These are phyloP conservation scores for Enteromius argenteus DNA, from an alignment of 2,797 vertebrate species.

Conservation along the genomic window DNA sequence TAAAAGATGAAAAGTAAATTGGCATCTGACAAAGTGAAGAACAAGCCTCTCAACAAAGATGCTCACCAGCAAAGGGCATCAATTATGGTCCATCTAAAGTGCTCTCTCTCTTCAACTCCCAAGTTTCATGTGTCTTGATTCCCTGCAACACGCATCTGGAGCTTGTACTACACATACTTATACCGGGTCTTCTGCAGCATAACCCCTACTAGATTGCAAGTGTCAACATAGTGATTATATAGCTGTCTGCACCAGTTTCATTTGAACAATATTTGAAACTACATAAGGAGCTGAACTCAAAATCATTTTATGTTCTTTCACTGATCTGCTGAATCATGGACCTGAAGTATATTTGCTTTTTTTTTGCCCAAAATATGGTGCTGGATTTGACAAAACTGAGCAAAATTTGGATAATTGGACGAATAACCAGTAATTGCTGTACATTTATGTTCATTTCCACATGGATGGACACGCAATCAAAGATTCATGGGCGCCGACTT, in stretches of 20 bases:
- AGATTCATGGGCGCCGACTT: not conserved
- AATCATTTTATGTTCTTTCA: not conserved
- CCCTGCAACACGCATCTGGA: constrained; percentile 30
- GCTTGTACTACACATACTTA: constrained; percentile 37
- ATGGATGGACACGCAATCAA: constrained; percentile 9
- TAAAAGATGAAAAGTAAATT: constrained; percentile 58
- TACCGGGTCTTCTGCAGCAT: not conserved
- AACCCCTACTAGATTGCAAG: not conserved
- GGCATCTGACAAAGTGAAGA: constrained; percentile 42
- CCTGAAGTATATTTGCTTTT: not conserved
- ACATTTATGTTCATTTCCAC: constrained; percentile 27
- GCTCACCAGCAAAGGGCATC: constrained; percentile 55
- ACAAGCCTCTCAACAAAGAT: constrained; percentile 45
- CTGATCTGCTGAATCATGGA: not conserved
- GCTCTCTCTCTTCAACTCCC: constrained; percentile 38
- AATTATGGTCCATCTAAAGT: constrained; percentile 56
- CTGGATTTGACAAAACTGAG: not conserved
- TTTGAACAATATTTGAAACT: not conserved
- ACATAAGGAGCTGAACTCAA: not conserved
- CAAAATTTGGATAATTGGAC: constrained; percentile 19
- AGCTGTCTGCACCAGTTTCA: not conserved
- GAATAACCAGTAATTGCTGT: not conserved
- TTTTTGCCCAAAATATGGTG: not conserved
- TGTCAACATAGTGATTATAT: constrained; percentile 1
- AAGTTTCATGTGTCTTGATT: constrained; percentile 27